Evolutionary conservation across 2,888 invertebrate genomes (phyloP).

Genomic region (Polydrusus pterygomalis): DNA sequence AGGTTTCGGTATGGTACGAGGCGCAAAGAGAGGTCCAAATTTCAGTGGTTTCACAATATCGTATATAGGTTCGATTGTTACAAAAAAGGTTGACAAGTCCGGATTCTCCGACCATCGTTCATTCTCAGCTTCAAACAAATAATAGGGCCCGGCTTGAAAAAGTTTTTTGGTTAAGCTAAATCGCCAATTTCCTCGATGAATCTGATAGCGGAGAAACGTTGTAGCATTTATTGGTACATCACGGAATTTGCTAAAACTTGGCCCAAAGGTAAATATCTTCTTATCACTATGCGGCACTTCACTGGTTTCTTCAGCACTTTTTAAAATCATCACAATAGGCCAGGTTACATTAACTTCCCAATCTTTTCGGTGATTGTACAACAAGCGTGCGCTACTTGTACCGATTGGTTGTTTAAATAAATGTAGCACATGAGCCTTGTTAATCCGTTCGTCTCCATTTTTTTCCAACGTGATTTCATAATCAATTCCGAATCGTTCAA

Average conservation of each 20-base stretch:
- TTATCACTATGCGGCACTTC: background rate
- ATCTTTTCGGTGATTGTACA: background rate
- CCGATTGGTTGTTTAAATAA: background rate
- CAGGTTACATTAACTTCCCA: background rate
- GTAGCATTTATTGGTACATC: background rate
- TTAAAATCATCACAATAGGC: background rate
- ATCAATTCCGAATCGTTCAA: background rate
- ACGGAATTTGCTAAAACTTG: background rate
- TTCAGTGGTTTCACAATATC: background rate
- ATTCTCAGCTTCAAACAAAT: background rate
- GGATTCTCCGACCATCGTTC: background rate
- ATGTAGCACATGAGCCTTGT: background rate
- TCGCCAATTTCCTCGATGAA: conserved; percentile 6
- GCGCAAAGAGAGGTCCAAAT: background rate
- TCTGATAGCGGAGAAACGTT: background rate
- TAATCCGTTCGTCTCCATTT: background rate
- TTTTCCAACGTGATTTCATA: background rate
- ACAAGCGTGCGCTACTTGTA: background rate
- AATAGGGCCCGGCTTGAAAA: background rate
- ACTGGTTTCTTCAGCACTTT: background rate
- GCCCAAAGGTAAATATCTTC: background rate
- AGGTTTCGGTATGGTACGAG: background rate
- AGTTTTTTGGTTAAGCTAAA: background rate
- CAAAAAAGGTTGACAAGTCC: background rate
- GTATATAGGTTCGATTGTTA: background rate